Conservation (phyloP, 2,797 vertebrate species). For the Poeciliopsis infans region DNA sequence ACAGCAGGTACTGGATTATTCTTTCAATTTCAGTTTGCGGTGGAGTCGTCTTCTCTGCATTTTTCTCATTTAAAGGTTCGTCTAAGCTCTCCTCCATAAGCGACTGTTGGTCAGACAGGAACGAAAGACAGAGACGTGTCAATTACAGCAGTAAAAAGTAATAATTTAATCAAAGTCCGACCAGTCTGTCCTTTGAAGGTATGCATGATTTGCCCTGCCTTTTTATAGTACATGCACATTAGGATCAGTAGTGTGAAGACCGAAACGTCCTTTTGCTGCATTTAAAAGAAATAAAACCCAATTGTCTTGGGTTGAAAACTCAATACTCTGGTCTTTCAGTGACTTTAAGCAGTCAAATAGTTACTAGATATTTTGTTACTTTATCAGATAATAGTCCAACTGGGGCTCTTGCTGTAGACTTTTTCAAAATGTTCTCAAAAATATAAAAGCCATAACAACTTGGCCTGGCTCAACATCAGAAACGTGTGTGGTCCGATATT, state of each 20-base stretch:
- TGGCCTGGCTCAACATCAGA: too few relatives aligned
- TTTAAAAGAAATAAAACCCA: not conserved
- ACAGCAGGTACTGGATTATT: not conserved
- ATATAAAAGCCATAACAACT: too few relatives aligned
- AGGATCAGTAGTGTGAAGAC: not conserved
- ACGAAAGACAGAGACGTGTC: not conserved
- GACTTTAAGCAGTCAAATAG: not conserved
- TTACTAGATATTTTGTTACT: not conserved
- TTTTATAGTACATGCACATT: not conserved
- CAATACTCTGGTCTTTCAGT: not conserved
- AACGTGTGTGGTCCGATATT: too few relatives aligned
- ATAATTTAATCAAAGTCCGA: not conserved
- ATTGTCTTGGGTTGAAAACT: not conserved
- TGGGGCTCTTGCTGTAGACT: too few relatives aligned
- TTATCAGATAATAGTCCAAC: not conserved
- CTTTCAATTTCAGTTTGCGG: rapidly evolving
- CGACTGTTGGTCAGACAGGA: not conserved
- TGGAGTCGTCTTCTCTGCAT: not conserved
- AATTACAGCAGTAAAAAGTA: not conserved
- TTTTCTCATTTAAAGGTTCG: not conserved
- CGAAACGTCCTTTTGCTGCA: not conserved
- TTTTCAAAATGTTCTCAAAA: too few relatives aligned
- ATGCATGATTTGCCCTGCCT: not conserved
- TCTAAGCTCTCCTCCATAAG: not conserved
- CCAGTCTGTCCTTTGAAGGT: not conserved